A percentile compares a stretch with the other conserved stretches of the same genome.
Conservation (phyloP, 2,113 vertebrate species). For the Camelus bactrianus region DNA sequence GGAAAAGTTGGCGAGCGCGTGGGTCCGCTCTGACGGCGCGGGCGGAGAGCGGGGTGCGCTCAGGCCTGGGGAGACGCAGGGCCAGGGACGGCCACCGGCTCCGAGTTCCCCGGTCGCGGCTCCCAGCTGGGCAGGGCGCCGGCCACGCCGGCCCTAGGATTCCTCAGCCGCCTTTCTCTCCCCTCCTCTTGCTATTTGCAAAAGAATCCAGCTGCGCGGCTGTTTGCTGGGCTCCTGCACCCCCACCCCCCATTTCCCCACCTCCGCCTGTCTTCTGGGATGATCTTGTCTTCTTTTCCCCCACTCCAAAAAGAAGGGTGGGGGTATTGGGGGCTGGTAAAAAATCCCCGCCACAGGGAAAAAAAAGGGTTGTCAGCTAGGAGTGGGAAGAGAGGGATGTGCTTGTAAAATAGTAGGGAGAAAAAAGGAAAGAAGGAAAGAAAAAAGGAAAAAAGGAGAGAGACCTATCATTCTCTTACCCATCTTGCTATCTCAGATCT, state of each 20-base stretch:
- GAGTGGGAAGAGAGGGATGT: conserved; percentile 62
- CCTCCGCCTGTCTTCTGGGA: conserved; percentile 77
- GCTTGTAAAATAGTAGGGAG: conserved; percentile 46
- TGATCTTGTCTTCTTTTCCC: conserved; percentile 49
- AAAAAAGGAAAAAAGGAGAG: neutral
- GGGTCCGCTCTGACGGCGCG: conserved; percentile 73
- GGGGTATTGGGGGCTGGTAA: conserved; percentile 58
- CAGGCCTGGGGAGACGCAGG: conserved; percentile 19
- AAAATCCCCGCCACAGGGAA: conserved; percentile 63
- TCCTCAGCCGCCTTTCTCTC: conserved; percentile 60
- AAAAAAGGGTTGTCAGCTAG: conserved; percentile 38
- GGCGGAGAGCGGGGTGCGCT: conserved; percentile 71
- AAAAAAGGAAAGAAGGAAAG: neutral
- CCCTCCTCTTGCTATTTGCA: conserved; percentile 70
- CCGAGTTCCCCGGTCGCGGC: neutral
- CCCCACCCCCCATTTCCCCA: conserved; percentile 67
- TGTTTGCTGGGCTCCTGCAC: conserved; percentile 55
- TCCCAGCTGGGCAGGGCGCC: conserved; percentile 52
- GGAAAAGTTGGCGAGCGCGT: conserved; percentile 83
- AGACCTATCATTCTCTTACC: conserved; percentile 29
- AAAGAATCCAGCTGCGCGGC: conserved; percentile 77
- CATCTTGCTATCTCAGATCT: conserved; percentile 43
- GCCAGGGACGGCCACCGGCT: neutral
- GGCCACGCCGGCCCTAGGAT: conserved; percentile 51
- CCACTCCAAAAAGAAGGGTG: conserved; percentile 32